Evolutionary conservation across 2,797 vertebrate species (phyloP), one percentile per base, ranked within the genome.

Genomic region (Jordanella pulchra): DNA sequence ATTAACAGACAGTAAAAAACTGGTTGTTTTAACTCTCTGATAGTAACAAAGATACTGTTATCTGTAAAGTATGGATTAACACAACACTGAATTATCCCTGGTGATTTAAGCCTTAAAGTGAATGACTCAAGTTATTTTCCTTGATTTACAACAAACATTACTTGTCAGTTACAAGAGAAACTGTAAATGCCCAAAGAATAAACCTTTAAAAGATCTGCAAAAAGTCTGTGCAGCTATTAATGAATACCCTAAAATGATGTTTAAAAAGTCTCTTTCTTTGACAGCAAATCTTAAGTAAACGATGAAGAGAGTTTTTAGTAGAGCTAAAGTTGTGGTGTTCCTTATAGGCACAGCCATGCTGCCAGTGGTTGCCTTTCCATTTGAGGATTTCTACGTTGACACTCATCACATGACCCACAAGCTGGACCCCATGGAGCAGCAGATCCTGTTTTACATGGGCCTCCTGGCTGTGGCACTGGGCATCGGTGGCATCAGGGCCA

Each of bases 361-460:
- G 66, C 96, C 97, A 0, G 91, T 95, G 58, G 95, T 97, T 73
- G 96, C 97, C 0, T 99, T 99, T 74, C 96, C 97, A 6, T 96
- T 96, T 32, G 97, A 97, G 80, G 96, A 97, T 75, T 93, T 97
- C 91, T 95, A 95, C 77, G 86, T 95, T 0, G 94, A 96, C 83
- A 90, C 86, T 55, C 86, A 93, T 56, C 95, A 96, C 27, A 80
- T 95, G 73, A 91, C 93, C 7, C 95, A 96, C 72, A 84, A 86
- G 0, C 81, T 96, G 32, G 90, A 93, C 0, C 90, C 87, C 27
- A 89, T 86, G 32, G 93, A 96, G 69, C 96, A 95, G 91, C 94
- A 93, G 80, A 87, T 94, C 3, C 67, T 99, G 6, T 97, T 99
- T 86, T 96, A 95, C 72, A 75, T 74, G 0, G 97, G 95, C 0